These are phyloP conservation scores for Pedionomus torquatus DNA, from an alignment of 2,113 vertebrate species.

Conservation along the genomic window DNA sequence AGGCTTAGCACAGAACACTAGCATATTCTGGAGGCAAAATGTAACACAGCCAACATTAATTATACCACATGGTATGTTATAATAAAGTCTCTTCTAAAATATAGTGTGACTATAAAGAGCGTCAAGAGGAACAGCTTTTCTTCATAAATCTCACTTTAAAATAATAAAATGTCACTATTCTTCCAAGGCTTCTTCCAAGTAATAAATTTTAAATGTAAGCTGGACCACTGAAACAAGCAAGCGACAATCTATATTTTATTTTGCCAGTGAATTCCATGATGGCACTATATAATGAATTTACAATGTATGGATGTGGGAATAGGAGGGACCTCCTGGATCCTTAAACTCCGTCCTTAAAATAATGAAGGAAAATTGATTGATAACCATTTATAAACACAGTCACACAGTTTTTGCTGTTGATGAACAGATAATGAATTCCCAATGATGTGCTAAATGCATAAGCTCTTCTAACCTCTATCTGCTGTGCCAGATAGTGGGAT, in stretches of 20 bases:
- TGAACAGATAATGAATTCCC: not conserved
- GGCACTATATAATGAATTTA: not conserved
- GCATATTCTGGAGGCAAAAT: not conserved
- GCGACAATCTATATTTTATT: not conserved
- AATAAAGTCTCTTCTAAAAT: not conserved
- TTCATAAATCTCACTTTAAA: conserved; percentile 19
- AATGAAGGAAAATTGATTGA: not conserved
- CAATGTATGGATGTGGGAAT: not conserved
- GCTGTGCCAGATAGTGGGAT: not conserved
- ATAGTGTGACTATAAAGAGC: not conserved
- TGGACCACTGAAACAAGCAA: not conserved
- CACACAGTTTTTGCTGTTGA: not conserved
- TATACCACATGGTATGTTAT: not conserved
- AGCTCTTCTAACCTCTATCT: not conserved
- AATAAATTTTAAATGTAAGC: conserved; percentile 10
- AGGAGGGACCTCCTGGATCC: not conserved
- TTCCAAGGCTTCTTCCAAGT: conserved; percentile 5
- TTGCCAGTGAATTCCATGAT: not conserved
- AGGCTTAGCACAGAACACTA: not conserved
- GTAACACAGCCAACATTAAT: not conserved
- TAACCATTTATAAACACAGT: not conserved
- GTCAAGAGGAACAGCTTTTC: not conserved
- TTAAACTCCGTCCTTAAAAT: not conserved
- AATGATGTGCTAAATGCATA: not conserved
- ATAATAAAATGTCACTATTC: not conserved